phyloP scores from a whole-genome alignment of 1,140 invertebrate species.

The Macrotrachela quadricornifera region DNA sequence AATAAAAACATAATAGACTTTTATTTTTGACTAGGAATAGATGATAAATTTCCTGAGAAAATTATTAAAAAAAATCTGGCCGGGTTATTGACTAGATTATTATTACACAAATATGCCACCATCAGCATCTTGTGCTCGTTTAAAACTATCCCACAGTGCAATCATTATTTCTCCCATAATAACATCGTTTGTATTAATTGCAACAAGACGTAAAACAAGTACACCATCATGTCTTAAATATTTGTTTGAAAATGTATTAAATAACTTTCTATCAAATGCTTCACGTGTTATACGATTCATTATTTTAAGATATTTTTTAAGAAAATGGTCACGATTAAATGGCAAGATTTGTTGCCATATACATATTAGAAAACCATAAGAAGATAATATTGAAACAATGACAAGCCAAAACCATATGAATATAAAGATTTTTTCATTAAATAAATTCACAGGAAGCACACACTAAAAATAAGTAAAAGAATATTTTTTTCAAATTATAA shows the following conservation, averaged over 20 bases:
- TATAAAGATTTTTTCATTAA: slow-evolving; percentile 34
- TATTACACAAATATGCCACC: too few species aligned
- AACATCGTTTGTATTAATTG: slow-evolving; percentile 24
- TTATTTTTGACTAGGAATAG: too few species aligned
- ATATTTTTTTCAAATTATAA: too few species aligned
- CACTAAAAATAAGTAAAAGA: slow-evolving; percentile 17
- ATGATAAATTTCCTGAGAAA: too few species aligned
- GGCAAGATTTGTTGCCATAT: slow-evolving; percentile 16
- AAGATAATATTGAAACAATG: slow-evolving; percentile 17
- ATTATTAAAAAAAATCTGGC: too few species aligned
- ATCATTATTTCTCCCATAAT: slow-evolving; percentile 20
- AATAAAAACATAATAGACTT: too few species aligned
- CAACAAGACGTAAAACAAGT: slow-evolving; percentile 22
- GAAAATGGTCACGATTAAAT: slow-evolving; percentile 15
- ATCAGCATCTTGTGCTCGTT: too few species aligned
- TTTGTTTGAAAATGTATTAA: slow-evolving; percentile 18
- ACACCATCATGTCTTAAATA: slow-evolving; percentile 26
- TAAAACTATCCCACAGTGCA: slow-evolving; percentile 21
- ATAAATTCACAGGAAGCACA: slow-evolving; percentile 32
- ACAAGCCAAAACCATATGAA: slow-evolving; percentile 27
- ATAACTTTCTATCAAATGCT: slow-evolving; percentile 15
- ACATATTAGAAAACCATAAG: slow-evolving; percentile 21
- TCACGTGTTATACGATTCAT: slow-evolving; percentile 12
- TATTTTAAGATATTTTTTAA: slow-evolving; percentile 24
- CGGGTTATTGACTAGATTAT: too few species aligned